Percentiles rank a stretch among this genome's conserved stretches.
These are phyloP conservation scores for Caradrina clavipalpis DNA, from an alignment of 2,888 invertebrate species.

Conservation along the genomic window DNA sequence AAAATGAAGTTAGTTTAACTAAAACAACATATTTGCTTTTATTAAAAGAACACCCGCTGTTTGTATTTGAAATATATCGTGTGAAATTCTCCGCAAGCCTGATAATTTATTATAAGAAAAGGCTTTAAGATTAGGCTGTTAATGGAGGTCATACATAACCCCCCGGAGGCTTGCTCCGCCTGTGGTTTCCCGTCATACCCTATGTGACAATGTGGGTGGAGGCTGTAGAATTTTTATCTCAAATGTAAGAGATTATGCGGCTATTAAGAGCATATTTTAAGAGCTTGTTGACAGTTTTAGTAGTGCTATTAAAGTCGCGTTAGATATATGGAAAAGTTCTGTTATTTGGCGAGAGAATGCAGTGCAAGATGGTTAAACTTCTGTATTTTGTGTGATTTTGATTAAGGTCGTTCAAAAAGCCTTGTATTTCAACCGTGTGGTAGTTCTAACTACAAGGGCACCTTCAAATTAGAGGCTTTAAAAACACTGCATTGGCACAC, in stretches of 20 bases:
- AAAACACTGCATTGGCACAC: too few relatives aligned
- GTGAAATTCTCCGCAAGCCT: constrained; percentile 73
- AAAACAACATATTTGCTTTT: constrained; percentile 42
- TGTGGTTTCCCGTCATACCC: constrained; percentile 57
- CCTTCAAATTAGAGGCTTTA: too few relatives aligned
- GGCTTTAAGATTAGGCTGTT: constrained; percentile 85
- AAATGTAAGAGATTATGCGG: constrained; percentile 53
- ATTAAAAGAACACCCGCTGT: constrained; percentile 71
- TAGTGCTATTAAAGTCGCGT: constrained; percentile 46
- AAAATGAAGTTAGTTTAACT: constrained; percentile 25
- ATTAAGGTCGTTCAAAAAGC: neutral
- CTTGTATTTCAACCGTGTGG: too few relatives aligned
- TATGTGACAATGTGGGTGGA: constrained; percentile 54
- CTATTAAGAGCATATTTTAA: constrained; percentile 53
- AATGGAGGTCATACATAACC: constrained; percentile 84
- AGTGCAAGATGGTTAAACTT: neutral
- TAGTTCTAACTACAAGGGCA: too few relatives aligned
- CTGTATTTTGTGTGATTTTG: neutral
- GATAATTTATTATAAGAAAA: constrained; percentile 84
- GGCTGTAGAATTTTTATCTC: constrained; percentile 51
- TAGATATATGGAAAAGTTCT: constrained; percentile 36
- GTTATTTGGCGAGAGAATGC: constrained; percentile 18
- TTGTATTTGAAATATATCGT: constrained; percentile 71
- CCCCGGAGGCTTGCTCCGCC: constrained; percentile 65
- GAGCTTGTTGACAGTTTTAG: constrained; percentile 56